Evolutionary conservation across 1,140 invertebrate genomes (phyloP).

Genomic region (Cydia amplana): DNA sequence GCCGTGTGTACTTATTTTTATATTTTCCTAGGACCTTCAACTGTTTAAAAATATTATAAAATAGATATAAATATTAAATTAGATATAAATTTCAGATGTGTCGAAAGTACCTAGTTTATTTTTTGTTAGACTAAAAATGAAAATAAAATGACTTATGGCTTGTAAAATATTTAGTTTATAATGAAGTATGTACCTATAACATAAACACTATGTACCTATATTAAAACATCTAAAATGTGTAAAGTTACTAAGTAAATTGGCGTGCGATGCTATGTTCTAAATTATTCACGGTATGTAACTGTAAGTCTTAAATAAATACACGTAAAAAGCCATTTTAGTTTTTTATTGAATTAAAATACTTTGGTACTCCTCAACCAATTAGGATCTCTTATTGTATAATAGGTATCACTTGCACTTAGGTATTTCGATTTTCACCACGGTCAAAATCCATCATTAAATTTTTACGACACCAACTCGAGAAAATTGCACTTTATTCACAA

Average conservation of each 20-base stretch:
- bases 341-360: not conserved
- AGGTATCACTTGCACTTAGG: too few species aligned
- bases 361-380: not conserved
- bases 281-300: conserved; percentile 46
- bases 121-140: not conserved
- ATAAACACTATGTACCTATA: not conserved
- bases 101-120: not conserved
- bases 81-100: not conserved
- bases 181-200: conserved; percentile 1
- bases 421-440: too few species aligned
- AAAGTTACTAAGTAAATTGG: conserved; percentile 23
- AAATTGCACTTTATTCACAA: too few species aligned
- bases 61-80: not conserved
- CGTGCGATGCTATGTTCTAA: conserved; percentile 41
- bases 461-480: too few species aligned
- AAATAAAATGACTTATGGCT: not conserved
- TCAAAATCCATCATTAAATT: too few species aligned
- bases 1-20: conserved; percentile 31
- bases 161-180: conserved; percentile 15
- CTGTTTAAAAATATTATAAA: conserved; percentile 27
- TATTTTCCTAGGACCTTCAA: conserved; percentile 29
- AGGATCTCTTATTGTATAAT: too few species aligned
- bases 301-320: conserved; percentile 51
- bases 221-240: conserved; percentile 17
- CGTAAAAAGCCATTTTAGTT: not conserved